Percentiles rank a stretch among this genome's conserved stretches.
phyloP scores from a whole-genome alignment of 2,113 vertebrate species.

The Talpa occidentalis region DNA sequence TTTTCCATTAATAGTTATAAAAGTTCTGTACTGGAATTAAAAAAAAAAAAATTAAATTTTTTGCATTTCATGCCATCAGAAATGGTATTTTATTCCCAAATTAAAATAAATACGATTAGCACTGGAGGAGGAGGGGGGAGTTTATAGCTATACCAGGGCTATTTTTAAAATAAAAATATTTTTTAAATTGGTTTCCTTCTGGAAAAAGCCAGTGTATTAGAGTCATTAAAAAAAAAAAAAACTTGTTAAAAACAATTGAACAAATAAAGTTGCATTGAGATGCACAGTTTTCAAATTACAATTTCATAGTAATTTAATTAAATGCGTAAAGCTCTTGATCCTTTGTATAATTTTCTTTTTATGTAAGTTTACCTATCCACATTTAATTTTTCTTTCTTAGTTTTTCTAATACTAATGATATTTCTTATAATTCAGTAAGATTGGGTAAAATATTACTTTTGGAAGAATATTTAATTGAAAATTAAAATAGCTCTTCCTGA shows the following conservation, averaged over 20 bases:
- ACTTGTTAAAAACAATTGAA: slow-evolving; percentile 56
- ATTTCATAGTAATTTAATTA: slow-evolving; percentile 38
- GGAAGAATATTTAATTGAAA: slow-evolving; percentile 84
- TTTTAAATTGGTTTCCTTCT: slow-evolving; percentile 48
- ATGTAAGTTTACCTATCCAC: slow-evolving; percentile 8
- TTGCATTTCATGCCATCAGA: slow-evolving; percentile 57
- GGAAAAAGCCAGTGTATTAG: slow-evolving; percentile 59
- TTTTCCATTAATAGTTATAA: slow-evolving; percentile 59
- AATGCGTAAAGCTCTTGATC: slow-evolving; percentile 5
- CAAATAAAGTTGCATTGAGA: slow-evolving; percentile 63
- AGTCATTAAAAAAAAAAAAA: slow-evolving; percentile 5
- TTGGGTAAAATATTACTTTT: slow-evolving; percentile 78
- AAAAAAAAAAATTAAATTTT: slow-evolving; percentile 1
- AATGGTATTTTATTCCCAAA: slow-evolving; percentile 51
- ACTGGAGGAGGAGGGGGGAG: not conserved
- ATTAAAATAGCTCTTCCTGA: slow-evolving; percentile 85
- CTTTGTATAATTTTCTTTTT: slow-evolving; percentile 45
- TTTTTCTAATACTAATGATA: slow-evolving; percentile 75
- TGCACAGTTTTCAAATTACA: slow-evolving; percentile 64
- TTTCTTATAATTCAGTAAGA: slow-evolving; percentile 75
- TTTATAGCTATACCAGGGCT: slow-evolving; percentile 48
- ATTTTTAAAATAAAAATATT: slow-evolving; percentile 70
- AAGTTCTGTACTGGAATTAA: slow-evolving; percentile 44
- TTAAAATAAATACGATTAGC: slow-evolving; percentile 46
- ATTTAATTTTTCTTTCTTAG: slow-evolving; percentile 56